A percentile compares a stretch with the other conserved stretches of the same genome.
Evolutionary conservation across 2,888 invertebrate genomes (phyloP).

Genomic region (Osedax frankpressi): DNA sequence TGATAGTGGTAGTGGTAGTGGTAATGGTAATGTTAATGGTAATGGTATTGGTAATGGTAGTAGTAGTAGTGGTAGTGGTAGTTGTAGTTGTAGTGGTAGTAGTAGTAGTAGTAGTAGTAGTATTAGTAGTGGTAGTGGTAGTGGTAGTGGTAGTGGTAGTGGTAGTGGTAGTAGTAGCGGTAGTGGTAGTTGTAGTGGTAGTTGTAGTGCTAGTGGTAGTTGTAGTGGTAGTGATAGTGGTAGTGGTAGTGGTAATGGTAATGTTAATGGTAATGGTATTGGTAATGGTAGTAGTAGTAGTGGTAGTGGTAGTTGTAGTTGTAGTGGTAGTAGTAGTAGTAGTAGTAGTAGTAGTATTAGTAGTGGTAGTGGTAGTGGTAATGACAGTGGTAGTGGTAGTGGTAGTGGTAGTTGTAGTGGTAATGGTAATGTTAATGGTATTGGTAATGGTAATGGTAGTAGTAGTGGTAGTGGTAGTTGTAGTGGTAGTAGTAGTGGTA

Average conservation of each 20-base stretch:
- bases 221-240: conserved; percentile 7
- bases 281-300: conserved; percentile 9
- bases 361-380: conserved; percentile 14
- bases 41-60: conserved; percentile 13
- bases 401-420: conserved; percentile 6
- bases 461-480: conserved; percentile 8
- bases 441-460: conserved; percentile 5
- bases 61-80: conserved; percentile 10
- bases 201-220: conserved; percentile 14
- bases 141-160: conserved; percentile 13
- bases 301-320: conserved; percentile 13
- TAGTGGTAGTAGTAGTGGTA: conserved; percentile 16
- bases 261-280: conserved; percentile 9
- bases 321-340: conserved; percentile 15
- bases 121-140: conserved; percentile 7
- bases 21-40: conserved; percentile 1
- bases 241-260: conserved; percentile 6
- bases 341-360: conserved; percentile 10
- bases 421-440: conserved; percentile 14
- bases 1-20: conserved; percentile 10
- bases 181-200: conserved; percentile 7
- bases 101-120: conserved; percentile 17
- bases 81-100: conserved; percentile 5
- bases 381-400: conserved; percentile 6
- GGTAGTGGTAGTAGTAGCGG: conserved; percentile 10